phyloP scores from a whole-genome alignment of 2,797 vertebrate genomes.

The Acropternis orthonyx region DNA sequence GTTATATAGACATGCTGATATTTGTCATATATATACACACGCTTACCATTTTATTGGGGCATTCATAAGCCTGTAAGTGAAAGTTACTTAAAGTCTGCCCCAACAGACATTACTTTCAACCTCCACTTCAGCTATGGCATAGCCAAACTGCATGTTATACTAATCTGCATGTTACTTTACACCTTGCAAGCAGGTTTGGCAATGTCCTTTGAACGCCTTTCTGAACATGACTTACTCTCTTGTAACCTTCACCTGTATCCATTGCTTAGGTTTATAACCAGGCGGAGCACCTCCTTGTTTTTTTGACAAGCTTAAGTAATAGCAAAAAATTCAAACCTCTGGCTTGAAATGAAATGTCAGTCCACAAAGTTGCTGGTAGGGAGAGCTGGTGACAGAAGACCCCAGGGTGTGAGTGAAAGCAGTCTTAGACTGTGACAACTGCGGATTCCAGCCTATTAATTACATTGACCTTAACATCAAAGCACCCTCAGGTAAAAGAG shows the following conservation, averaged over 20 bases:
- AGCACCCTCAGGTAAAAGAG: not conserved
- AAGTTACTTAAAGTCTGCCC: not conserved
- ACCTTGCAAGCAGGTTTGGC: not conserved
- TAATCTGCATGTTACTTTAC: not conserved
- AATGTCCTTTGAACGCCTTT: not conserved
- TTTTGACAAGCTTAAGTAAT: conserved; percentile 29
- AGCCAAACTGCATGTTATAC: not conserved
- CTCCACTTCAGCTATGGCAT: not conserved
- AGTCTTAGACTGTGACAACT: not conserved
- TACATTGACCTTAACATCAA: conserved; percentile 24
- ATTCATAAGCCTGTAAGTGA: not conserved
- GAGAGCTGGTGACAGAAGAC: conserved; percentile 47
- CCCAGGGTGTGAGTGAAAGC: conserved; percentile 20
- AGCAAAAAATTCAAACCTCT: conserved; percentile 35
- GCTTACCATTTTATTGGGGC: not conserved
- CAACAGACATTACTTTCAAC: not conserved
- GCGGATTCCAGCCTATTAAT: conserved; percentile 38
- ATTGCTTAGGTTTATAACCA: not conserved
- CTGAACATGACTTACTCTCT: not conserved
- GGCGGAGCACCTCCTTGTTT: not conserved
- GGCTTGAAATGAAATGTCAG: conserved; percentile 36
- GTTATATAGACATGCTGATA: not conserved
- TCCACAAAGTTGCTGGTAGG: not conserved
- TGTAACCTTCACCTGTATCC: not conserved
- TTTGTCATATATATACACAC: not conserved